Conservation (phyloP, 2,888 invertebrate species). For the Apodemia zela region DNA sequence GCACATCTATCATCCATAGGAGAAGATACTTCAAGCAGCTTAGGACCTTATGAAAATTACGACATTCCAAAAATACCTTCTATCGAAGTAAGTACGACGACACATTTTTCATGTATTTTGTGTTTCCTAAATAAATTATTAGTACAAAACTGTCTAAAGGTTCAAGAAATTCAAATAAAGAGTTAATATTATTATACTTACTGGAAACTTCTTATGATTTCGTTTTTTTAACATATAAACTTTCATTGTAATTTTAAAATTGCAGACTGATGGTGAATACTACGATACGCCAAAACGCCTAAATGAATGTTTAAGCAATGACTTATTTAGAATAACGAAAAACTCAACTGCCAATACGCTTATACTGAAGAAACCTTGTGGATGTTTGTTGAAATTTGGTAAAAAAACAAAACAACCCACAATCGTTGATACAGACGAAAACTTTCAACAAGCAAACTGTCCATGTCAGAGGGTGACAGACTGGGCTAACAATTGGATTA, state of each 20-base stretch:
- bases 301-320: slow-evolving; percentile 83
- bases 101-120: too few relatives aligned
- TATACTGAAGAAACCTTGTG: slow-evolving; percentile 84
- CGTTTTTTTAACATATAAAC: too few relatives aligned
- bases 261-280: slow-evolving; percentile 76
- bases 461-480: slow-evolving; percentile 83
- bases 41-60: slow-evolving; percentile 87
- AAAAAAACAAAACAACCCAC: slow-evolving; percentile 53
- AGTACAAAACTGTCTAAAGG: too few relatives aligned
- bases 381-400: slow-evolving; percentile 82
- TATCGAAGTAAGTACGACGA: slow-evolving; percentile 65
- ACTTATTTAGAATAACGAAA: slow-evolving; percentile 65
- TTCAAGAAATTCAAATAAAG: too few relatives aligned
- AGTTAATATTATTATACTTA: neutral
- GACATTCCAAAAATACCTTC: slow-evolving; percentile 85
- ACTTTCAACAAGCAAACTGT: slow-evolving; percentile 60
- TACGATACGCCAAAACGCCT: slow-evolving; percentile 88
- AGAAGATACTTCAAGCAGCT: slow-evolving; percentile 45
- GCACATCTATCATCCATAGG: slow-evolving; percentile 39
- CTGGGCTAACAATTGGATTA: slow-evolving; percentile 83
- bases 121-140: neutral
- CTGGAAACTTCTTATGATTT: neutral
- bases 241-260: slow-evolving; percentile 19
- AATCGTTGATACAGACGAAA: slow-evolving; percentile 60
- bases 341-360: slow-evolving; percentile 77